Conservation (phyloP, 2,797 vertebrate genomes). For the Sebastes reedi region DNA sequence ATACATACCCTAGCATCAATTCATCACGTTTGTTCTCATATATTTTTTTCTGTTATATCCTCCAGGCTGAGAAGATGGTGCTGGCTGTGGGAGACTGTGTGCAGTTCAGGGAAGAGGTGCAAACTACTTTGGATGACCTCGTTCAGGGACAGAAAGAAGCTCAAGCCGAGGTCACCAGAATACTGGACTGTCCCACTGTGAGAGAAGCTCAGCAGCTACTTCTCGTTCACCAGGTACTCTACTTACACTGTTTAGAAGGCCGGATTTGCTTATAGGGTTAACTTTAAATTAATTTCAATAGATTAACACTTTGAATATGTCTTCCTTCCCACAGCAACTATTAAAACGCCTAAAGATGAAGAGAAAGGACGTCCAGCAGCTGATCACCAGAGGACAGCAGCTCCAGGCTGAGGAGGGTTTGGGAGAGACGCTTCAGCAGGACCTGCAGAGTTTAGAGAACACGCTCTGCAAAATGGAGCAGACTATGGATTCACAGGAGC, state of each 20-base stretch:
- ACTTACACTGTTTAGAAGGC: not conserved
- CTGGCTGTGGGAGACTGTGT: constrained; percentile 90
- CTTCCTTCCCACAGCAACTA: constrained; percentile 83
- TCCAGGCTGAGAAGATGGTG: constrained; percentile 91
- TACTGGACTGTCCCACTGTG: constrained; percentile 89
- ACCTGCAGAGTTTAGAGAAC: constrained; percentile 85
- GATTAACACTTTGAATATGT: not conserved
- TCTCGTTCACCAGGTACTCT: constrained; percentile 87
- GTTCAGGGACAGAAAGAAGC: constrained; percentile 88
- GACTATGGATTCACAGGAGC: constrained; percentile 89
- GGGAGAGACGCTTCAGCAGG: constrained; percentile 81
- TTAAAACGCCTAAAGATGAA: constrained; percentile 88
- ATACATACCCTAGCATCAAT: not conserved
- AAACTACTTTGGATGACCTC: constrained; percentile 87
- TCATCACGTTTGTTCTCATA: not conserved
- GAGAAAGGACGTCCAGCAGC: constrained; percentile 90
- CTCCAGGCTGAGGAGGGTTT: constrained; percentile 87
- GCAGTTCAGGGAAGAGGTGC: constrained; percentile 91
- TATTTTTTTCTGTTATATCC: constrained; percentile 5
- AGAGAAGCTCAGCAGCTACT: constrained; percentile 93
- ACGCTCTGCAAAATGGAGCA: constrained; percentile 88
- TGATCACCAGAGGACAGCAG: constrained; percentile 86
- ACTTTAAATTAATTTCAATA: not conserved
- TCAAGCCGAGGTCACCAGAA: constrained; percentile 86
- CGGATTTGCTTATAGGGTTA: accelerated